Evolutionary conservation across 2,888 invertebrate genomes (phyloP).

Genomic region (Macrosiphum euphorbiae): DNA sequence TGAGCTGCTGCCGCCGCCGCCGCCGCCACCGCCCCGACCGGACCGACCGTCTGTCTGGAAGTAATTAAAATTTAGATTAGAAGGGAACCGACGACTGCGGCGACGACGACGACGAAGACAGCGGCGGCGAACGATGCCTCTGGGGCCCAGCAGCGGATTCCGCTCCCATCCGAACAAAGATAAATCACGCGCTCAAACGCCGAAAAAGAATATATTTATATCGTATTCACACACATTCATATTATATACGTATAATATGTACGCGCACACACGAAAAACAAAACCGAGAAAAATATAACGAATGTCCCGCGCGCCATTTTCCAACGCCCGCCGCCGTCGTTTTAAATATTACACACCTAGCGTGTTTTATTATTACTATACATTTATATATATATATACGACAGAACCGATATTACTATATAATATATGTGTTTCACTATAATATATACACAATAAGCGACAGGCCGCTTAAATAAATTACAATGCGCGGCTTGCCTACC

Average conservation of each 20-base stretch:
- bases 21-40: conserved; percentile 9
- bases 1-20: conserved; percentile 18
- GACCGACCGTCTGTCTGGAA: conserved; percentile 54
- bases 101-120: conserved; percentile 22
- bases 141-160: conserved; percentile 44
- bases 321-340: background rate
- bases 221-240: background rate
- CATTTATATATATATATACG: background rate
- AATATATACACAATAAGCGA: background rate
- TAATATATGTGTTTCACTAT: background rate
- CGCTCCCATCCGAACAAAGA: conserved; percentile 63
- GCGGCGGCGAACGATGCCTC: conserved; percentile 56
- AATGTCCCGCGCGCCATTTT: conserved; percentile 27
- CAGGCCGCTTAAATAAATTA: background rate
- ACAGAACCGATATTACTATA: conserved; percentile 2
- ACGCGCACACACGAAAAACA: background rate
- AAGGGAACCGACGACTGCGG: conserved; percentile 35
- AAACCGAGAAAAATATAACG: conserved; percentile 42
- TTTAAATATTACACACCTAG: background rate
- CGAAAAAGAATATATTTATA: conserved; percentile 27
- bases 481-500: background rate
- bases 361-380: background rate
- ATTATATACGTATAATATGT: background rate
- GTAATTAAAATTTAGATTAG: conserved; percentile 65
- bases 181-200: conserved; percentile 57